Evolutionary conservation across 1,140 invertebrate genomes (phyloP).

Genomic region (Drosophila yakuba): DNA sequence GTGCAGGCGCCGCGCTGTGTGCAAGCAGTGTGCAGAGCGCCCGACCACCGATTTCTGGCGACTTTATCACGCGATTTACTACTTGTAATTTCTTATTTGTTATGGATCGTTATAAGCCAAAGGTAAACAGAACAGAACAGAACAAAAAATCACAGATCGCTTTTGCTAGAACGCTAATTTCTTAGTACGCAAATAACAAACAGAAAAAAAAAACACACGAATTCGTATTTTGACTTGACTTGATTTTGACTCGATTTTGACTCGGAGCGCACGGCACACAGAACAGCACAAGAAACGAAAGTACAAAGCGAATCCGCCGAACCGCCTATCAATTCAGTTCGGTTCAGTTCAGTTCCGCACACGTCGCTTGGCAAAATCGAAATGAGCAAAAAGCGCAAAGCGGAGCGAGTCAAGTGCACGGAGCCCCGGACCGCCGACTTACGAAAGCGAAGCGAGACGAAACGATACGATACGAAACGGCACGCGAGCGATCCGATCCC

Average conservation of each 20-base stretch:
- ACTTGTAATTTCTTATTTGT: background rate
- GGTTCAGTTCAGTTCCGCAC: conserved; percentile 56
- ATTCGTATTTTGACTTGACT: conserved; percentile 5
- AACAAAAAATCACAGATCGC: conserved; percentile 13
- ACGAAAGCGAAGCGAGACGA: conserved; percentile 58
- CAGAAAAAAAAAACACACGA: conserved; percentile 14
- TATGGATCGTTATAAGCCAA: background rate
- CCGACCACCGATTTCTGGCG: background rate
- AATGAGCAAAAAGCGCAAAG: conserved; percentile 64
- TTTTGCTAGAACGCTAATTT: conserved; percentile 27
- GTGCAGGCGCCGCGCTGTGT: conserved; percentile 2
- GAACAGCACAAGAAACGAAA: conserved; percentile 30
- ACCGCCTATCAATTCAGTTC: conserved; percentile 54
- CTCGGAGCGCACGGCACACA: conserved; percentile 11
- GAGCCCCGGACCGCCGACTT: background rate
- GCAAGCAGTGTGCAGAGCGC: conserved; percentile 8
- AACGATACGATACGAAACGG: conserved; percentile 32
- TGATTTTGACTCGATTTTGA: conserved; percentile 17
- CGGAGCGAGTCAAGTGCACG: conserved; percentile 20
- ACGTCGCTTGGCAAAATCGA: conserved; percentile 72
- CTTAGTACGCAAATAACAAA: conserved; percentile 19
- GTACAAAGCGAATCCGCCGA: conserved; percentile 50
- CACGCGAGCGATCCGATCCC: background rate
- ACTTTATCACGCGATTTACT: conserved; percentile 16
- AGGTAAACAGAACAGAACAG: background rate